Percentiles rank a stretch among this genome's conserved stretches.
Evolutionary conservation across 30 jellyfish, hydroid and myxozoan species (phyloP).

Genomic region (Catostylus mosaicus): DNA sequence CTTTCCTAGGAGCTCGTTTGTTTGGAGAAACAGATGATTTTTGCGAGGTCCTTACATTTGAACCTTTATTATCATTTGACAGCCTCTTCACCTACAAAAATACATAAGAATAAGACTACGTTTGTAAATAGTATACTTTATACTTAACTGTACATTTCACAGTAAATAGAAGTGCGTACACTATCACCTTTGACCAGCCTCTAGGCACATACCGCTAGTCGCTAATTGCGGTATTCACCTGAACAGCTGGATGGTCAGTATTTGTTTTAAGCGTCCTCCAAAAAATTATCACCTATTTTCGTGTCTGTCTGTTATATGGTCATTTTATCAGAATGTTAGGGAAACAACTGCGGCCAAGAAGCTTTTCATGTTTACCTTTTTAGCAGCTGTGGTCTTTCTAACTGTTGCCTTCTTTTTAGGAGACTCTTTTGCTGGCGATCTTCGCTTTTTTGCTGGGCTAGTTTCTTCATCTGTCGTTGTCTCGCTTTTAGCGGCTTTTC

Average conservation of each 20-base stretch:
- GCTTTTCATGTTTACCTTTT: not conserved
- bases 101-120: not conserved
- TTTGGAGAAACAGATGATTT: not conserved
- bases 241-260: too few relatives aligned
- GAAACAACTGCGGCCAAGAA: not conserved
- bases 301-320: too few relatives aligned
- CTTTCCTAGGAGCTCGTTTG: not conserved
- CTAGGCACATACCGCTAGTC: too few relatives aligned
- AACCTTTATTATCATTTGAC: not conserved
- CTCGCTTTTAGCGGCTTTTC: not conserved
- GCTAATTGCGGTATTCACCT: too few relatives aligned
- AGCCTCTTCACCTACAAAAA: not conserved
- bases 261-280: too few relatives aligned
- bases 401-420: not conserved
- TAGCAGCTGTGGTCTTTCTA: not conserved
- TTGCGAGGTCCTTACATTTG: not conserved
- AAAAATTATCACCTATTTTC: too few relatives aligned
- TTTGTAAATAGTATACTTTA: too few relatives aligned
- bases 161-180: too few relatives aligned
- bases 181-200: too few relatives aligned
- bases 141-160: too few relatives aligned
- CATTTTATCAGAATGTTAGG: not conserved
- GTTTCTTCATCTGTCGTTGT: not conserved
- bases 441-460: not conserved
- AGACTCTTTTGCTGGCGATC: slow-evolving; percentile 13